Evolutionary conservation across 2,797 vertebrate species (phyloP), one percentile per base, ranked within the genome.

Genomic region (Cryptoprocta ferox): DNA sequence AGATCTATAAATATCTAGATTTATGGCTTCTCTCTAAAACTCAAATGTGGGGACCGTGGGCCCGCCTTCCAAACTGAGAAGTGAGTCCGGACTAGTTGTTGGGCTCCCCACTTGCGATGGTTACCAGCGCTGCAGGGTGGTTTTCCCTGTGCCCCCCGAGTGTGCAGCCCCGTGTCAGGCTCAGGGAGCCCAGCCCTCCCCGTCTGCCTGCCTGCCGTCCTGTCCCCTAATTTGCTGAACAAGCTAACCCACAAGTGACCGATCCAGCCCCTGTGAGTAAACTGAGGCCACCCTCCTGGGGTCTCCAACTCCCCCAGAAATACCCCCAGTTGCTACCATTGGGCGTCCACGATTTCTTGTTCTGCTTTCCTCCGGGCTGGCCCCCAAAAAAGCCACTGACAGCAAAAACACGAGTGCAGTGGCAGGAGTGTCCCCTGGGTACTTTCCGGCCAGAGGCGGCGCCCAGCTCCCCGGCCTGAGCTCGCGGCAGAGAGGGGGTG

Each of bases 201-300:
- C 19, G 53, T 24, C 56, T 59, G 56, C 19, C 30, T 2, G 16
- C 61, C 81, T 18, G 6, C 30, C 39, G 13, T 3, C 81, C 75
- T n/a, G 30, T 50, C 30, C 75, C 16, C 45, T 10, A 18, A 50
- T n/a, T 21, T 6, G 35, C 68, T 71, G 75, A 24, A 79, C 2
- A 1, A 19, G 32, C 76, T 13, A 32, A 12, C 5, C 16, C 8
- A 0, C 10, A 2, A 9, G 15, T 21, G 56, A 59, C 21, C 5
- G 8, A 32, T 18, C 61, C 13, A 48, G 42, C 32, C 14, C 30
- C 82, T 35, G 30, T 35, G 42, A 21, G 82, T 35, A 35, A 50
- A 66, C 61, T 7, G 42, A 66, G 82, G 61, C 39, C 81, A 32
- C 30, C 42, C 39, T 32, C 79, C 30, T 21, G 39, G 28, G 15